Evolutionary conservation across 30 jellyfish, hydroid and myxozoan genomes (phyloP), one percentile per base, ranked within the genome.

Genomic region (Hydra vulgaris): DNA sequence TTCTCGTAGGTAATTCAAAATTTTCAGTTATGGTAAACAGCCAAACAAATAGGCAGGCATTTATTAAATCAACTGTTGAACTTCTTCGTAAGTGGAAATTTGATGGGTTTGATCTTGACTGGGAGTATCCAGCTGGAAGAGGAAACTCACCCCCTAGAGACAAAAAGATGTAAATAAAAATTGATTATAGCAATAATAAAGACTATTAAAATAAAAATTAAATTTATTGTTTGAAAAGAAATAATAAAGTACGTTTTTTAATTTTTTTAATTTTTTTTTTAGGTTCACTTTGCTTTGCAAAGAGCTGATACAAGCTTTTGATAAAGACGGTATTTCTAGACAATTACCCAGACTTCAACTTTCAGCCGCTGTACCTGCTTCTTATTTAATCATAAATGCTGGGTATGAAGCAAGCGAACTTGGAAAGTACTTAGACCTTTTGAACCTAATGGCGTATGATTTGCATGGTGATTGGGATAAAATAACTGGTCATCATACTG

Each of bases 111-210:
- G 97, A 90, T 74, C 82, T 90, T 15, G 97, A 90, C 76, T 90
- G 97, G 97, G 97, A 90, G 79, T 90, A 90, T 75, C 97, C 97
- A 19, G 96, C 86, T 16, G 87, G 84, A 53, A 89, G 97, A 20
- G 97, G 97, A 20, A 86, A 86, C 78, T 86, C 97, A 0, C 96
- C 97, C 23, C 96, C 97, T 1, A 95, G 86, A 15, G 97, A 90
- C 83, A 90, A 90, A 71, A 95, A 86, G 53, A 75, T 68, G 75
- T 68, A 16, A 68, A 16, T 68, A 40, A 40, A 40, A 40, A 40
- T 3, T 12, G 12, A 40, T 40, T 40, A 40, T 3, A 40, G 61
- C 5, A 40, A 40, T 40, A 3, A 40, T 40, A 40, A 40, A 40
- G 8, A 40, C 12, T n/a, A n/a, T n/a, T n/a, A n/a, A n/a, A n/a